Evolutionary conservation across 2,888 invertebrate genomes (phyloP).

Genomic region (Taphrorychus bicolor): DNA sequence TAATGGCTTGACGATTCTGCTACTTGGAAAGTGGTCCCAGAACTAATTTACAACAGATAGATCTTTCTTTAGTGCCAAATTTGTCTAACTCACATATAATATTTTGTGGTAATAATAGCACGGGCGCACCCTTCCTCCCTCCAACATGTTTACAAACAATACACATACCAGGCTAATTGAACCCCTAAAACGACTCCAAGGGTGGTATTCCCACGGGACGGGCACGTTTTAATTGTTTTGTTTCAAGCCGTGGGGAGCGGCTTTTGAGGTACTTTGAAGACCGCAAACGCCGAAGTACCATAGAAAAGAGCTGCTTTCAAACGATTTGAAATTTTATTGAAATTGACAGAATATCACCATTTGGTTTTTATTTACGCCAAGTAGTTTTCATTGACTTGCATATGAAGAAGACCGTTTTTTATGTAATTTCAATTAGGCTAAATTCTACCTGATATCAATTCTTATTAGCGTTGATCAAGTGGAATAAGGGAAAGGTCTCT

Average conservation of each 20-base stretch:
- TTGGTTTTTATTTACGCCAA: constrained; percentile 44
- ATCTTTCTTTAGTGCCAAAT: no score
- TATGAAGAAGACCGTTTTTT: constrained; percentile 6
- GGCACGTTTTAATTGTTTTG: constrained; percentile 29
- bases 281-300: constrained; percentile 10
- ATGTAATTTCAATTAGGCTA: not conserved
- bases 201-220: constrained; percentile 36
- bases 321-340: constrained; percentile 49
- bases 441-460: constrained; percentile 28
- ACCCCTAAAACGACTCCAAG: constrained; percentile 21
- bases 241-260: constrained; percentile 21
- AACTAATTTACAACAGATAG: no score
- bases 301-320: constrained; percentile 33
- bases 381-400: constrained; percentile 10
- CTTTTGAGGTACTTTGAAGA: constrained; percentile 31
- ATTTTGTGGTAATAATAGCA: constrained; percentile 19
- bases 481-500: constrained; percentile 2
- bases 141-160: constrained; percentile 38
- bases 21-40: no score
- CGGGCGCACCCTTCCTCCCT: constrained; percentile 7
- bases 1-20: no score
- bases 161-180: constrained; percentile 22
- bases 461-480: constrained; percentile 26
- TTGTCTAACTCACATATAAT: no score
- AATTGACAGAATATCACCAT: constrained; percentile 52